Percentiles rank a stretch among this genome's conserved stretches.
Conservation (phyloP, 2,888 invertebrate genomes). For the Apodemia hepburni region DNA sequence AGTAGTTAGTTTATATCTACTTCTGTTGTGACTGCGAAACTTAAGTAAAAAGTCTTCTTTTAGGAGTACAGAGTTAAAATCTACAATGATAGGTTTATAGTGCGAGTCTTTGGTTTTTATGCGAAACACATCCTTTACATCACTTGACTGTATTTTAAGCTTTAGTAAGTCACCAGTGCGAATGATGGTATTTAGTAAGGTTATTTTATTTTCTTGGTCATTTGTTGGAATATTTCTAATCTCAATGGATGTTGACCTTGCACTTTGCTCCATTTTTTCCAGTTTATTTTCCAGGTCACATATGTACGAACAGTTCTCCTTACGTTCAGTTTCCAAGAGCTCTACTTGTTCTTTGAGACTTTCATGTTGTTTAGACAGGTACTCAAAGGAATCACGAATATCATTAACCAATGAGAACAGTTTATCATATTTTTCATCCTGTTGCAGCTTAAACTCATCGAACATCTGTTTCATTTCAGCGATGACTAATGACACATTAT, state of each 20-base stretch:
- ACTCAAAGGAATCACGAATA: background rate
- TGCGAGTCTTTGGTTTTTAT: background rate
- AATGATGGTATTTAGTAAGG: too few relatives aligned
- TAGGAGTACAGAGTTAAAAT: background rate
- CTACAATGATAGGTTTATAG: background rate
- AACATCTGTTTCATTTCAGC: background rate
- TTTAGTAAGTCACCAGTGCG: too few relatives aligned
- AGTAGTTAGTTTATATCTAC: background rate
- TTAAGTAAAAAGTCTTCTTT: background rate
- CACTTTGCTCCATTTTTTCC: background rate
- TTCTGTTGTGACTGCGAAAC: background rate
- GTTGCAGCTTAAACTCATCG: background rate
- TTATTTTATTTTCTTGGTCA: too few relatives aligned
- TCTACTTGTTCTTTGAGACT: background rate
- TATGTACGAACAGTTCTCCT: background rate
- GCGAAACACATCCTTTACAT: background rate
- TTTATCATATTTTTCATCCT: background rate
- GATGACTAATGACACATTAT: background rate
- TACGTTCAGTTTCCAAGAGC: background rate
- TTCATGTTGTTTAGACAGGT: too few relatives aligned
- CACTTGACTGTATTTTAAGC: background rate
- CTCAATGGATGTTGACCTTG: background rate
- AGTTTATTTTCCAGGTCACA: background rate
- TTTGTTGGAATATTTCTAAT: background rate
- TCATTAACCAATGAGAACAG: background rate